phyloP scores from a whole-genome alignment of 2,113 vertebrate genomes.

The Thomomys bottae region DNA sequence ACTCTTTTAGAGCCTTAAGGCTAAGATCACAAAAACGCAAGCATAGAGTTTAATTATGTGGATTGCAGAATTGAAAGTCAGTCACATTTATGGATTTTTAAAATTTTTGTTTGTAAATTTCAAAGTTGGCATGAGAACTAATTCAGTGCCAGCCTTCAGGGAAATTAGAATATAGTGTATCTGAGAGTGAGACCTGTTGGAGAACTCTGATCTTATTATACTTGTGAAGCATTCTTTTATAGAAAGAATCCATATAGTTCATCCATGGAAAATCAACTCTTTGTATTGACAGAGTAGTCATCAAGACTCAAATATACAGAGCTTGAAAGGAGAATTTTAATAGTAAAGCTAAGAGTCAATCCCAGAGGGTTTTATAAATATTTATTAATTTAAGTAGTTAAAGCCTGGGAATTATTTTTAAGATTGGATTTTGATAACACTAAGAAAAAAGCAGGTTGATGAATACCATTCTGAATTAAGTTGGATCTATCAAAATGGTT shows the following conservation, averaged over 20 bases:
- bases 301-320: not conserved
- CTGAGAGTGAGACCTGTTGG: not conserved
- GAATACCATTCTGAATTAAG: not conserved
- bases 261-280: not conserved
- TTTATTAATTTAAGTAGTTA: slow-evolving; percentile 38
- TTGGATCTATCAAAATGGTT: slow-evolving; percentile 3
- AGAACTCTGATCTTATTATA: not conserved
- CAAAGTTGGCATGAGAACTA: not conserved
- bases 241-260: not conserved
- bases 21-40: not conserved
- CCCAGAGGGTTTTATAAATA: not conserved
- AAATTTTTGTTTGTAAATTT: not conserved
- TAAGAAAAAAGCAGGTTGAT: not conserved
- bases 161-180: not conserved
- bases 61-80: slow-evolving; percentile 19
- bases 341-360: not conserved
- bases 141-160: not conserved
- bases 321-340: not conserved
- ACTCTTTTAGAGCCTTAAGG: not conserved
- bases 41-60: not conserved
- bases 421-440: slow-evolving; percentile 11
- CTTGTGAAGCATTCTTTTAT: slow-evolving; percentile 9
- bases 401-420: slow-evolving; percentile 36
- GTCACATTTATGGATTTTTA: not conserved
- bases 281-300: not conserved